Evolutionary conservation across 2,113 vertebrate species (phyloP).

Genomic region (Tachysurus vachellii): DNA sequence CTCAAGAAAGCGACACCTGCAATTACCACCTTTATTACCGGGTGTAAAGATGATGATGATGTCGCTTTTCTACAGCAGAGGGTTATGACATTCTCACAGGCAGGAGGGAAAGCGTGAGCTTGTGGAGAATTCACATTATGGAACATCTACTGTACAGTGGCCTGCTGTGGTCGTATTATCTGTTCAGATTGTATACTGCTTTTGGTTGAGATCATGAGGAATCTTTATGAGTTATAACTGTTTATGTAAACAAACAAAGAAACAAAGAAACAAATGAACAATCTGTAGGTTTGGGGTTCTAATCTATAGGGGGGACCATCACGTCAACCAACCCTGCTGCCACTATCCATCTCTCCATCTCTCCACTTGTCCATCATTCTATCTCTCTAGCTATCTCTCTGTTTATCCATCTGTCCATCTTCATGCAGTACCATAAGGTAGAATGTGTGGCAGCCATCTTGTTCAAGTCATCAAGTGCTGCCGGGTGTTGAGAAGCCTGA

Average conservation of each 20-base stretch:
- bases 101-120: slow-evolving; percentile 16
- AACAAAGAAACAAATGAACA: background rate
- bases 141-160: background rate
- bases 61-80: slow-evolving; percentile 52
- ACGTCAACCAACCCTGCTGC: background rate
- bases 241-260: background rate
- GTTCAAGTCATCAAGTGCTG: background rate
- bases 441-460: background rate
- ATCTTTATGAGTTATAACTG: background rate
- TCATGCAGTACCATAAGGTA: background rate
- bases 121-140: slow-evolving; percentile 14
- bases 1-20: slow-evolving; percentile 55
- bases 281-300: background rate
- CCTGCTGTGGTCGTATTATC: slow-evolving; percentile 6
- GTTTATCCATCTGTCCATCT: too few species aligned
- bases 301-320: too few species aligned
- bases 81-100: slow-evolving; percentile 47
- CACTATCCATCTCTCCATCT: background rate
- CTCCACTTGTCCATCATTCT: background rate
- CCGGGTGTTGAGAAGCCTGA: too few species aligned
- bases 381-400: too few species aligned
- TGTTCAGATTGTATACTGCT: background rate
- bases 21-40: slow-evolving; percentile 55
- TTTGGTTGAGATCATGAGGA: too few species aligned
- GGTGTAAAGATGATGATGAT: slow-evolving; percentile 54